Conservation (phyloP, 2,113 vertebrate genomes). For the Phylloscopus trochiloides region DNA sequence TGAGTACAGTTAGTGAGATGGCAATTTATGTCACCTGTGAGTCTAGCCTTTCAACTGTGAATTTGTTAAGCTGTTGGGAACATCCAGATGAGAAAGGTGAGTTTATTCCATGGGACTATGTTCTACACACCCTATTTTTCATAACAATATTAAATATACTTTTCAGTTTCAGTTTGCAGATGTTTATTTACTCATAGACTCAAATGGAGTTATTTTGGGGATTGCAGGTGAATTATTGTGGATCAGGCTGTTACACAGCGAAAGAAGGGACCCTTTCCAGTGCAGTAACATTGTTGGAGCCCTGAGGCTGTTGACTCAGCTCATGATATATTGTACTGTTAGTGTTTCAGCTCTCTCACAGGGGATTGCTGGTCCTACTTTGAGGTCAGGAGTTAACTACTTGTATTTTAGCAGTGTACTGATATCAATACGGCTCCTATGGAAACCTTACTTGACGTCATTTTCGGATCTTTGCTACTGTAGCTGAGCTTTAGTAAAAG, state of each 20-base stretch:
- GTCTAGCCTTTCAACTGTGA: neutral
- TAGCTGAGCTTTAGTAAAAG: slow-evolving; percentile 82
- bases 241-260: slow-evolving; percentile 50
- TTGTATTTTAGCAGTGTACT: slow-evolving; percentile 78
- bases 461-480: slow-evolving; percentile 74
- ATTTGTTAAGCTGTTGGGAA: neutral
- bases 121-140: neutral
- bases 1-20: neutral
- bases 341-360: slow-evolving; percentile 66
- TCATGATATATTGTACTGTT: slow-evolving; percentile 73
- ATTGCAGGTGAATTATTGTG: slow-evolving; percentile 51
- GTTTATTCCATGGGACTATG: neutral
- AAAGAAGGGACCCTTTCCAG: slow-evolving; percentile 52
- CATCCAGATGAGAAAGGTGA: neutral
- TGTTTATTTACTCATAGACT: slow-evolving; percentile 63
- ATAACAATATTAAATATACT: neutral
- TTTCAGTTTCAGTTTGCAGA: neutral
- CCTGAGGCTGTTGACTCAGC: slow-evolving; percentile 69
- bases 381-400: slow-evolving; percentile 84
- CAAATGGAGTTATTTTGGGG: slow-evolving; percentile 58
- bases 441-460: slow-evolving; percentile 83
- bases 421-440: slow-evolving; percentile 82
- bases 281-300: slow-evolving; percentile 52
- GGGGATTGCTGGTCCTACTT: slow-evolving; percentile 72
- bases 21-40: neutral